Conservation (phyloP, 1,140 invertebrate species). For the Mercenaria mercenaria region DNA sequence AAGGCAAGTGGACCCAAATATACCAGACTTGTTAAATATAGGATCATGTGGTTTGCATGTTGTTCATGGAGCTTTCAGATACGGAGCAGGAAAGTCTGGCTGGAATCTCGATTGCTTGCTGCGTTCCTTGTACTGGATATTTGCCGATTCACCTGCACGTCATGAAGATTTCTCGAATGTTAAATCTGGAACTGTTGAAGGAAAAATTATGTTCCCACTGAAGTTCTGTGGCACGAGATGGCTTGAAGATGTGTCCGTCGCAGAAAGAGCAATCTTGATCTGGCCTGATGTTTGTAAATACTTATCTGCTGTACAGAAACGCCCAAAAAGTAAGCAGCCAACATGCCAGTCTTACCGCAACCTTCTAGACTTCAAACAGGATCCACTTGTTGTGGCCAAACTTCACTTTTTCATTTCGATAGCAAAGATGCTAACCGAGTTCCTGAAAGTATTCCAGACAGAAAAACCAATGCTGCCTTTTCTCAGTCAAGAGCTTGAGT, state of each 20-base stretch:
- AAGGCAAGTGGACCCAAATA: conserved; percentile 22
- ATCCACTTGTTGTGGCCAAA: conserved; percentile 35
- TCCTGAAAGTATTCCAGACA: conserved; percentile 53
- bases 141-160: conserved; percentile 86
- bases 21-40: conserved; percentile 39
- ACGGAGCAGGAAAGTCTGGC: conserved; percentile 22
- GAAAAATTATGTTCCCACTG: conserved; percentile 35
- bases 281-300: conserved; percentile 30
- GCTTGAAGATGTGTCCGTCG: conserved; percentile 40
- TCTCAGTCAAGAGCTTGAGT: not conserved
- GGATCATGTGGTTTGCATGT: conserved; percentile 64
- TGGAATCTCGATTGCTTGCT: conserved; percentile 22
- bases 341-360: conserved; percentile 2
- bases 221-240: conserved; percentile 36
- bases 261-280: conserved; percentile 35
- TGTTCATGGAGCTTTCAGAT: conserved; percentile 50
- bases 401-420: conserved; percentile 39
- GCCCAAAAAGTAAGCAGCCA: conserved; percentile 2
- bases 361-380: not conserved
- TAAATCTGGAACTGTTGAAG: conserved; percentile 85
- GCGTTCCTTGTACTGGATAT: conserved; percentile 33
- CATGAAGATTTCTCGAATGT: conserved; percentile 89
- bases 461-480: conserved; percentile 24
- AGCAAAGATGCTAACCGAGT: conserved; percentile 29
- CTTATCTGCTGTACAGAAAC: not conserved